Evolutionary conservation across 2,888 invertebrate species (phyloP).

Genomic region (Exocentrus adspersus): DNA sequence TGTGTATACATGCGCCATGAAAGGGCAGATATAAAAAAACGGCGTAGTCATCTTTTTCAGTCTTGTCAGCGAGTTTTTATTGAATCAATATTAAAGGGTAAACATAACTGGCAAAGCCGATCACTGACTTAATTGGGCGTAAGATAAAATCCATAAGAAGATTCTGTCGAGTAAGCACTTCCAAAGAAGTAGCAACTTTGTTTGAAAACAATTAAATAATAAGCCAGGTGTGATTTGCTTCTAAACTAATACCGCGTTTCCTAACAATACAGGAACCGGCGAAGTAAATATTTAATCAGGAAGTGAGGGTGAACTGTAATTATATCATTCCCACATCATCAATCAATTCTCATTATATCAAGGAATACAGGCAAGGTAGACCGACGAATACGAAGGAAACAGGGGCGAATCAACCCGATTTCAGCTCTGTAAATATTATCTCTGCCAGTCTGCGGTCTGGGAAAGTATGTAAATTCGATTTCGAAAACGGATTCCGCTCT

Average conservation of each 20-base stretch:
- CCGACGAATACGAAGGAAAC: neutral
- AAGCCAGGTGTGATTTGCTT: too few relatives aligned
- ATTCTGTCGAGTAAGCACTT: too few relatives aligned
- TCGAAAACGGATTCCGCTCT: neutral
- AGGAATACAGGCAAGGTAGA: neutral
- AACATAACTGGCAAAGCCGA: too few relatives aligned
- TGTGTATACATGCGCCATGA: neutral
- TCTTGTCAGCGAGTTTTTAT: too few relatives aligned
- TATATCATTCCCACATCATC: neutral
- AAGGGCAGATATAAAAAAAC: neutral
- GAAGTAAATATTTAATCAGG: neutral
- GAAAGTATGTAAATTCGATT: neutral
- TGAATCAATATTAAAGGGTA: too few relatives aligned
- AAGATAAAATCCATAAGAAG: too few relatives aligned
- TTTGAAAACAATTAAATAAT: too few relatives aligned
- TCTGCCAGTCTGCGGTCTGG: neutral
- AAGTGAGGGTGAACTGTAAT: neutral
- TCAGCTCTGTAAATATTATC: neutral
- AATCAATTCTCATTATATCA: neutral
- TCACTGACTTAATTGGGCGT: too few relatives aligned
- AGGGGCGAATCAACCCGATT: neutral
- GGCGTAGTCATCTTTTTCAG: too few relatives aligned
- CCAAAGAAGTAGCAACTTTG: too few relatives aligned
- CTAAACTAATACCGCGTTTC: too few relatives aligned
- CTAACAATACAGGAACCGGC: too few relatives aligned